Percentiles rank a stretch among this genome's conserved stretches.
phyloP scores from a whole-genome alignment of 2,797 vertebrate genomes.

The Poeciliopsis turneri region DNA sequence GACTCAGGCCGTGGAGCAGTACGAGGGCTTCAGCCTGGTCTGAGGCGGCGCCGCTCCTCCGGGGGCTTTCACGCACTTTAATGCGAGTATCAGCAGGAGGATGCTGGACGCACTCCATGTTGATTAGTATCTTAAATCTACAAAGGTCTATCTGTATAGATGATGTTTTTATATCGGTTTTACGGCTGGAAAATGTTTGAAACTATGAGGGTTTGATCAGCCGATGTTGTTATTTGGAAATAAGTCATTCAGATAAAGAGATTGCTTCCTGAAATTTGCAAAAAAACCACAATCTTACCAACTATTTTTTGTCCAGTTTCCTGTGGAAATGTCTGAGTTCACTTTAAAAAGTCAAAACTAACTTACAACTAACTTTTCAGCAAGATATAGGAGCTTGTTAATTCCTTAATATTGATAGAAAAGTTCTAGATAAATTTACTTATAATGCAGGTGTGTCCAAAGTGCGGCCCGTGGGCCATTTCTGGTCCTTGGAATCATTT shows the following conservation, averaged over 20 bases:
- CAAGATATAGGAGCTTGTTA: no score
- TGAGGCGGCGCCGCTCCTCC: slow-evolving; percentile 60
- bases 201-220: slow-evolving; percentile 16
- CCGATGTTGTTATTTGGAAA: neutral
- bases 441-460: no score
- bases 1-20: slow-evolving; percentile 93
- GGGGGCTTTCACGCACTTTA: slow-evolving; percentile 65
- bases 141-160: slow-evolving; percentile 59
- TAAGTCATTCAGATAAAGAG: neutral
- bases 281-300: no score
- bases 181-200: slow-evolving; percentile 29
- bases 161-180: slow-evolving; percentile 45
- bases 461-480: no score
- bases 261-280: neutral
- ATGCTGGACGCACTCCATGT: slow-evolving; percentile 16
- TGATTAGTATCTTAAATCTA: slow-evolving; percentile 39
- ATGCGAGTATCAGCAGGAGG: slow-evolving; percentile 21
- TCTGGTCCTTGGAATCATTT: no score
- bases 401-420: no score
- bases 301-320: no score
- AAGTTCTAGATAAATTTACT: no score
- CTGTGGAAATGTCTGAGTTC: no score
- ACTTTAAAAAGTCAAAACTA: no score
- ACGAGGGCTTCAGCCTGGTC: slow-evolving; percentile 96
- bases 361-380: no score